phyloP scores from a whole-genome alignment of 2,797 vertebrate species.

The Bradypodion pumilum region DNA sequence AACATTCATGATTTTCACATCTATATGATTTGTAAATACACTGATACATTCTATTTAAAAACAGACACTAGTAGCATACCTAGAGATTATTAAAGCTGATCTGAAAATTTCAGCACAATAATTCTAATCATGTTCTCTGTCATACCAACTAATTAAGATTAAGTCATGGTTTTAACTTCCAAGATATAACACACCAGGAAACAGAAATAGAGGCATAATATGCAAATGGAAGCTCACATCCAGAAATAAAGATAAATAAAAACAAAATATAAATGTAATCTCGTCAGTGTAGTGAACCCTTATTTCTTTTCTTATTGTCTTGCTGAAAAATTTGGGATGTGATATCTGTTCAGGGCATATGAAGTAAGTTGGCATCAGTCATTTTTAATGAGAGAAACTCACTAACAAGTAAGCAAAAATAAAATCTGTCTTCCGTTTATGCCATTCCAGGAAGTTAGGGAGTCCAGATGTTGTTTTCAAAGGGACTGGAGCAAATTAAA shows the following conservation, averaged over 20 bases:
- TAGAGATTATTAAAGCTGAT: not conserved
- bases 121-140: not conserved
- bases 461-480: conserved; percentile 33
- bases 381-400: conserved; percentile 66
- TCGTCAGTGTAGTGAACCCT: conserved; percentile 48
- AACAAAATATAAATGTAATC: not conserved
- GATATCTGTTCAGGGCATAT: conserved; percentile 42
- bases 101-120: not conserved
- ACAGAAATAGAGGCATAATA: not conserved
- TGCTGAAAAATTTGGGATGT: conserved; percentile 44
- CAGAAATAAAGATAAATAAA: conserved; percentile 8
- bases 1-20: no score
- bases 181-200: not conserved
- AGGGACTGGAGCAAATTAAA: conserved; percentile 23
- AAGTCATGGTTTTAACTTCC: not conserved
- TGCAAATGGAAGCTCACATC: not conserved
- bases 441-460: conserved; percentile 43
- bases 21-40: no score
- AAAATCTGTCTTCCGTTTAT: conserved; percentile 51
- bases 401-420: conserved; percentile 45
- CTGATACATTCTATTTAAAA: not conserved
- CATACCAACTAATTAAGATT: not conserved
- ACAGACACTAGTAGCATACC: not conserved
- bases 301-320: conserved; percentile 41
- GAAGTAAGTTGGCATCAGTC: conserved; percentile 61